phyloP scores from a whole-genome alignment of 2,113 vertebrate species.

The Labeo rohita region DNA sequence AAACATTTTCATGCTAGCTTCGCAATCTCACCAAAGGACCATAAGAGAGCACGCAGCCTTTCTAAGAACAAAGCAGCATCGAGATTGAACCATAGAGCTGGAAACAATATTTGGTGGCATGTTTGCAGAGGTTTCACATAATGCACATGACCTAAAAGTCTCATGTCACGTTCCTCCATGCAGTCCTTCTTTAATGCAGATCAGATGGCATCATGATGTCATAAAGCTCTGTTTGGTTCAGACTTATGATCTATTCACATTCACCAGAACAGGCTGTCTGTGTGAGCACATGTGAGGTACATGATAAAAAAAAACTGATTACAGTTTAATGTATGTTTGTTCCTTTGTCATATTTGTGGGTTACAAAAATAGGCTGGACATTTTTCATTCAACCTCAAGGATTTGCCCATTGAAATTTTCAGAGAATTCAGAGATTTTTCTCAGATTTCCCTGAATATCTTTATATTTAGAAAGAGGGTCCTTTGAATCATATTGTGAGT shows the following conservation, averaged over 20 bases:
- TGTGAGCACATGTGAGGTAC: background rate
- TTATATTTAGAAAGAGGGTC: background rate
- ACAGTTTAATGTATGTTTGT: background rate
- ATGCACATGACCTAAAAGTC: constrained; percentile 13
- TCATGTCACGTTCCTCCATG: background rate
- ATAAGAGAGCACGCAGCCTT: background rate
- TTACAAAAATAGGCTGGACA: background rate
- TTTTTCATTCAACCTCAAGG: background rate
- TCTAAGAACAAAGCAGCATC: background rate
- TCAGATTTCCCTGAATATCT: background rate
- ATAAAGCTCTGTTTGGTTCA: background rate
- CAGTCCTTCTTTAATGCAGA: constrained; percentile 2
- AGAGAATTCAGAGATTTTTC: background rate
- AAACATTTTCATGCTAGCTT: constrained; percentile 41
- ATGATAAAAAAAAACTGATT: background rate
- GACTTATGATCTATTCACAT: background rate
- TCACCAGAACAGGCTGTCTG: background rate
- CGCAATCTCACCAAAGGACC: background rate
- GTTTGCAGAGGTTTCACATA: constrained; percentile 9
- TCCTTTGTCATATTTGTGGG: background rate
- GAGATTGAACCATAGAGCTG: background rate
- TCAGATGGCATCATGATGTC: background rate
- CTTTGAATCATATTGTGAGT: background rate
- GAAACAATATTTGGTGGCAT: background rate
- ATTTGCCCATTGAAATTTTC: background rate